phyloP scores from a whole-genome alignment of 2,113 vertebrate genomes.

The Zosterops pallidus region DNA sequence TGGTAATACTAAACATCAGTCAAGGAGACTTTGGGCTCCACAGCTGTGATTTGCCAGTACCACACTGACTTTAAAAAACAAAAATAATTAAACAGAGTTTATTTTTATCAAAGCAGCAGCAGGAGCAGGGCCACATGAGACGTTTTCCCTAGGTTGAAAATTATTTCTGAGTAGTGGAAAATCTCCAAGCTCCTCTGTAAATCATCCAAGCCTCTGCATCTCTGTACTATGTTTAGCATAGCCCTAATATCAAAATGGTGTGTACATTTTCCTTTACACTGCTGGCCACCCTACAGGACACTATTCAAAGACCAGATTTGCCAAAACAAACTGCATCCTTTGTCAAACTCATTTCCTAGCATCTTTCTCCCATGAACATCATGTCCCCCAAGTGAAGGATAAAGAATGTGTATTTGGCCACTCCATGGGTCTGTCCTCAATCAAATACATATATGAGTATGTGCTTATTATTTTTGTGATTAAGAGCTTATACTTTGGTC shows the following conservation, averaged over 20 bases:
- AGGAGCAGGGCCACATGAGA: background rate
- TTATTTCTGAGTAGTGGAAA: conserved; percentile 1
- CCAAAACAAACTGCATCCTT: conserved; percentile 14
- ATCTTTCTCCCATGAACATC: background rate
- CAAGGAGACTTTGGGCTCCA: background rate
- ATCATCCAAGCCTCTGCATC: background rate
- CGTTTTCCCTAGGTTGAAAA: background rate
- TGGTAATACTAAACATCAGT: background rate
- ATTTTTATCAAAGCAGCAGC: background rate
- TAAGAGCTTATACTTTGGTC: background rate
- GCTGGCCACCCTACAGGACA: background rate
- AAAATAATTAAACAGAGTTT: background rate
- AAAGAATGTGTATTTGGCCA: background rate
- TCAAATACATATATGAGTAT: background rate
- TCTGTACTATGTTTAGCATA: conserved; percentile 26
- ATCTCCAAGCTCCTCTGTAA: background rate
- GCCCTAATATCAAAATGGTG: background rate
- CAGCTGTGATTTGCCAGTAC: background rate
- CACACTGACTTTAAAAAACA: background rate
- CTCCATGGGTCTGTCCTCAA: background rate
- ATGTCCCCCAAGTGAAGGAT: background rate
- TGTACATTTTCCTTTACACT: background rate
- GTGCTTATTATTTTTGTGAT: background rate
- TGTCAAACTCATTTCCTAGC: background rate
- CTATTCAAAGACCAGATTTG: background rate